Conservation (phyloP, 1,140 invertebrate genomes). For the Chymomyza costata region DNA sequence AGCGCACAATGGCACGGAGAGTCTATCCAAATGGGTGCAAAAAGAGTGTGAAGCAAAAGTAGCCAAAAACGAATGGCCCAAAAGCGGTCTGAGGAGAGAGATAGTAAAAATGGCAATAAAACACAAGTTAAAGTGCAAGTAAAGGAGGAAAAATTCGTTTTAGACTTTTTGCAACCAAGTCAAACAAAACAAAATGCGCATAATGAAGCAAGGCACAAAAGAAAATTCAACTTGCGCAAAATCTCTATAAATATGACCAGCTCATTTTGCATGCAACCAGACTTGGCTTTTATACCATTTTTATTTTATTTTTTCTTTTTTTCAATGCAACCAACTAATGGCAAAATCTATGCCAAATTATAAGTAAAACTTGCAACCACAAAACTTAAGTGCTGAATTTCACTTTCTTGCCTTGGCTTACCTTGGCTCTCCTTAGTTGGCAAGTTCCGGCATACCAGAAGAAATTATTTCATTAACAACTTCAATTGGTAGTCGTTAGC, state of each 20-base stretch:
- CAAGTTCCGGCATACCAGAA: slow-evolving; percentile 29
- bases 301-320: slow-evolving; percentile 22
- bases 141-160: slow-evolving; percentile 56
- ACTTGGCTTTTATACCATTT: slow-evolving; percentile 7
- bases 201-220: slow-evolving; percentile 70
- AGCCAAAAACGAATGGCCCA: slow-evolving; percentile 1
- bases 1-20: slow-evolving; percentile 57
- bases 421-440: slow-evolving; percentile 21
- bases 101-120: slow-evolving; percentile 18
- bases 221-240: no score
- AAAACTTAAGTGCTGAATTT: slow-evolving; percentile 61
- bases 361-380: slow-evolving; percentile 20
- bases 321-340: slow-evolving; percentile 12
- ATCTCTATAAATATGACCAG: slow-evolving; percentile 48
- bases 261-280: slow-evolving; percentile 10
- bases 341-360: slow-evolving; percentile 62
- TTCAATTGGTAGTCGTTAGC: slow-evolving; percentile 58
- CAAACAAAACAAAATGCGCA: slow-evolving; percentile 68
- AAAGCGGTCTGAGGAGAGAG: not conserved
- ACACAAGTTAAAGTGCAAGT: slow-evolving; percentile 43
- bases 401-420: slow-evolving; percentile 56
- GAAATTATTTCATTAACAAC: slow-evolving; percentile 72
- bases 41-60: slow-evolving; percentile 27
- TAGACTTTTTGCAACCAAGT: slow-evolving; percentile 61
- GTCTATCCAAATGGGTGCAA: slow-evolving; percentile 57